Percentiles rank a stretch among this genome's conserved stretches.
phyloP scores from a whole-genome alignment of 2,888 invertebrate genomes.

The Eucriotettix oculatus region DNA sequence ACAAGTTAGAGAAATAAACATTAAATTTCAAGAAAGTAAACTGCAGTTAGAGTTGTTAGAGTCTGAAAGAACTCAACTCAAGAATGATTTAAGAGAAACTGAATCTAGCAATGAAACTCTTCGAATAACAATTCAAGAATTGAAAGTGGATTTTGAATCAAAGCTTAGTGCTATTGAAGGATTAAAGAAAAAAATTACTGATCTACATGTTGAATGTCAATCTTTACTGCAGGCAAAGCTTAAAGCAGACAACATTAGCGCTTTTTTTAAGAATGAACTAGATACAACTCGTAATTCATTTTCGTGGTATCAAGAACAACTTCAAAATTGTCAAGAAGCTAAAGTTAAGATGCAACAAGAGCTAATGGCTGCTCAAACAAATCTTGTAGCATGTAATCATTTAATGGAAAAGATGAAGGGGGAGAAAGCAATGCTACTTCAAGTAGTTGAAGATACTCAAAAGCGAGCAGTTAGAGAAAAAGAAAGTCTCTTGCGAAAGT shows the following conservation, averaged over 20 bases:
- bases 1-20: neutral
- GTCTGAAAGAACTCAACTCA: neutral
- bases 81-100: neutral
- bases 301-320: slow-evolving; percentile 29
- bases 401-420: slow-evolving; percentile 22
- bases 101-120: slow-evolving; percentile 8
- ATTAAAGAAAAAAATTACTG: slow-evolving; percentile 28
- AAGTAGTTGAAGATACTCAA: slow-evolving; percentile 23
- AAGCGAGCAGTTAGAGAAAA: slow-evolving; percentile 27
- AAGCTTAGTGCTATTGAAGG: slow-evolving; percentile 24
- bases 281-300: slow-evolving; percentile 24
- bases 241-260: slow-evolving; percentile 23
- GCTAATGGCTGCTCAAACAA: slow-evolving; percentile 21
- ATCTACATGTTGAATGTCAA: slow-evolving; percentile 27
- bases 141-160: slow-evolving; percentile 22
- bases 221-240: slow-evolving; percentile 23
- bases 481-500: slow-evolving; percentile 25
- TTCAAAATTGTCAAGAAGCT: slow-evolving; percentile 21
- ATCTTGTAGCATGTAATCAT: slow-evolving; percentile 18
- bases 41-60: slow-evolving; percentile 3
- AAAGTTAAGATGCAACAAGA: slow-evolving; percentile 8
- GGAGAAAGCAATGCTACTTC: slow-evolving; percentile 22
- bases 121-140: slow-evolving; percentile 21
- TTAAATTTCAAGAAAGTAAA: slow-evolving; percentile 2
- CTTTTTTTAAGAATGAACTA: slow-evolving; percentile 22